phyloP scores from a whole-genome alignment of 35 echinoderm and acorn worm species.

The Strongylocentrotus purpuratus region DNA sequence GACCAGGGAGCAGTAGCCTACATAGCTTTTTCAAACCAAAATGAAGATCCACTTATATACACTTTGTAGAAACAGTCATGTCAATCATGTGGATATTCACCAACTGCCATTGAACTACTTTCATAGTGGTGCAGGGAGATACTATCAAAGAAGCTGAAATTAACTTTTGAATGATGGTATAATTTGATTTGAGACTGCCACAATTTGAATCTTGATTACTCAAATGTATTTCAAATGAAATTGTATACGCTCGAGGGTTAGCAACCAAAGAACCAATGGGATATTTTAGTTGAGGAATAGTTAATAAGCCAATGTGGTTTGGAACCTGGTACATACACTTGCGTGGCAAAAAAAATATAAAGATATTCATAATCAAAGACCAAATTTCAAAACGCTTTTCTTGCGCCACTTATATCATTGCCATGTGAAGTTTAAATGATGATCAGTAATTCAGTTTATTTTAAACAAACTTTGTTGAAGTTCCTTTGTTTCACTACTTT shows the following conservation, averaged over 20 bases:
- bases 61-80: background rate
- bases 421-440: background rate
- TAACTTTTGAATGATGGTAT: too few relatives aligned
- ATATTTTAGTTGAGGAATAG: too few relatives aligned
- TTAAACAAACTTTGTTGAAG: too few relatives aligned
- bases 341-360: background rate
- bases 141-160: background rate
- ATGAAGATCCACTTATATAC: conserved; percentile 37
- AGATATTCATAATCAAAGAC: background rate
- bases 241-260: background rate
- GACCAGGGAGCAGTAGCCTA: conserved; percentile 18
- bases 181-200: too few relatives aligned
- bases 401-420: background rate
- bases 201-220: too few relatives aligned
- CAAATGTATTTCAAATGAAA: too few relatives aligned
- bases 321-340: background rate
- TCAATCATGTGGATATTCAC: background rate
- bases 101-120: background rate
- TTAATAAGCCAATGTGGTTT: background rate
- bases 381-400: background rate
- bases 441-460: background rate
- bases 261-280: background rate
- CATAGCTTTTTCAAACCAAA: conserved; percentile 78
- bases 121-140: background rate
- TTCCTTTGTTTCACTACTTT: background rate